phyloP scores from a whole-genome alignment of 2,888 invertebrate genomes.

The Thereva unica region DNA sequence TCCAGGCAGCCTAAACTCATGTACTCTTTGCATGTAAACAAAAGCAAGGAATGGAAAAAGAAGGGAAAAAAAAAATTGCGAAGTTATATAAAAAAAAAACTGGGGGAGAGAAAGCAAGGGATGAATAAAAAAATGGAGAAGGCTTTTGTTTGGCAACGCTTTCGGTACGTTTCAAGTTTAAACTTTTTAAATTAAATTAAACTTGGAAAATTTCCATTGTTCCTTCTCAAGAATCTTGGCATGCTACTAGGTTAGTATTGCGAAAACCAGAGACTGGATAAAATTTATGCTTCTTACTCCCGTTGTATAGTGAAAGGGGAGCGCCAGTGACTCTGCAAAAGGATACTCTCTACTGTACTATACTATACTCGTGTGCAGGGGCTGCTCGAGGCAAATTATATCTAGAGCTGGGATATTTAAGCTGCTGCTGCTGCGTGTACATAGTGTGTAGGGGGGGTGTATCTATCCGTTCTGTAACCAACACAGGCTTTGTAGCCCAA shows the following conservation, averaged over 20 bases:
- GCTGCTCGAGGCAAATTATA: too few relatives aligned
- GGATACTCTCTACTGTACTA: too few relatives aligned
- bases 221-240: constrained; percentile 19
- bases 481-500: too few relatives aligned
- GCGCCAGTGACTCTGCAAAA: too few relatives aligned
- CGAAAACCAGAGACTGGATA: constrained; percentile 10
- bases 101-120: neutral
- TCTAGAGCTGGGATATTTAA: too few relatives aligned
- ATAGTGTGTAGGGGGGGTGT: too few relatives aligned
- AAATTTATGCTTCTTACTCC: constrained; percentile 18
- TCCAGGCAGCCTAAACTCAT: constrained; percentile 24
- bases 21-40: constrained; percentile 12
- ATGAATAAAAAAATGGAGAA: constrained; percentile 12
- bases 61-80: constrained; percentile 4
- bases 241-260: constrained; percentile 9
- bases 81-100: constrained; percentile 7
- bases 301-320: too few relatives aligned
- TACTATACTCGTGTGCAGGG: too few relatives aligned
- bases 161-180: constrained; percentile 30
- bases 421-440: too few relatives aligned
- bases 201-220: constrained; percentile 32
- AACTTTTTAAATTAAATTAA: constrained; percentile 35
- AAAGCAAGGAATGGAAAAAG: neutral
- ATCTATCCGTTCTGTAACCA: too few relatives aligned
- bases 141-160: constrained; percentile 23